Evolutionary conservation across 1,140 invertebrate species (phyloP), one percentile per base, ranked within the genome.

Genomic region (Macrosteles quadrilineatus): DNA sequence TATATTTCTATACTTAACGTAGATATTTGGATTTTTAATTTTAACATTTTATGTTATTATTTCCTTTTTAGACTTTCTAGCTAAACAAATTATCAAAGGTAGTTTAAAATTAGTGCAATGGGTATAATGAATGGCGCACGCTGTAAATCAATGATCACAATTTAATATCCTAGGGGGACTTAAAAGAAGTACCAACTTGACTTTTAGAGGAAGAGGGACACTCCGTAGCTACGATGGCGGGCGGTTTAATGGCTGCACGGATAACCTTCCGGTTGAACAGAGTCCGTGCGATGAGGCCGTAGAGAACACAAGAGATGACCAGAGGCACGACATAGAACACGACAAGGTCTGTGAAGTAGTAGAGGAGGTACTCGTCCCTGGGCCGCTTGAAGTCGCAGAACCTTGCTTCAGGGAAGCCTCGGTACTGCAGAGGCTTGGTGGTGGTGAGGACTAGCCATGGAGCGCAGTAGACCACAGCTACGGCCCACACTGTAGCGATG

Each of bases 261-360:
- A 66, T 63, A 40, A 67, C 63, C 66, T 63, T 53, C 53, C 71
- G 36, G 50, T 47, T 68, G n/a, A 75, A 83, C n/a, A 88, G 78
- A 36, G 86, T 83, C 23, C 84, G 74, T 4, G 83, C 85, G 67
- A 88, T 88, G 59, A 86, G 80, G 2, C 76, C 79, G 77, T 88
- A 88, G 12, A 88, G 79, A 1, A 87, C 78, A 69, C 84, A 72
- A 9, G 83, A 83, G 1, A 87, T 76, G 2, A 86, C 68, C 14
- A 88, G 78, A 0, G 87, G 87, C 14, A 87, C 77, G 21, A 87
- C 77, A 77, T 88, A 88, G 76, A 88, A 88, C 45, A 87, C 76
- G 21, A 87, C 78, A 1, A 88, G 75, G 77, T 88, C 87, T 4
- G 84, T 79, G 77, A 88, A 83, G 77, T 83, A 88, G 70, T 84